A percentile compares a stretch with the other conserved stretches of the same genome.
Conservation (phyloP, 2,113 vertebrate genomes). For the Phalacrocorax brasilianus region DNA sequence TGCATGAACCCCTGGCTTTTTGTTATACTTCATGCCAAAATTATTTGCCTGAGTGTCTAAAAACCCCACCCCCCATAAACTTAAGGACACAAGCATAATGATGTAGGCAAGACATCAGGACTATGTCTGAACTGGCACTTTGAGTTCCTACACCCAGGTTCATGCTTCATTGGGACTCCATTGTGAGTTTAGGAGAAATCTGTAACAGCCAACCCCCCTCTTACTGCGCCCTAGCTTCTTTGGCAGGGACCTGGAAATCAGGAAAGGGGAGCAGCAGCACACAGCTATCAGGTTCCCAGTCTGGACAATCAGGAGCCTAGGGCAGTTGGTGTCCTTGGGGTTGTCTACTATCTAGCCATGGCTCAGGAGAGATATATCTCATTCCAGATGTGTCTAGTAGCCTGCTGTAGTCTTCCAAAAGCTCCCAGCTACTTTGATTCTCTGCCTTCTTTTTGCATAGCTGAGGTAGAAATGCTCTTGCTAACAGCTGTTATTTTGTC, state of each 20-base stretch:
- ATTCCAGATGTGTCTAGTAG: background rate
- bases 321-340: background rate
- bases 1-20: background rate
- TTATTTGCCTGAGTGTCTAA: background rate
- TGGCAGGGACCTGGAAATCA: background rate
- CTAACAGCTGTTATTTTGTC: background rate
- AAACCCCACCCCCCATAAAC: rapidly evolving
- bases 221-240: background rate
- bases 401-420: background rate
- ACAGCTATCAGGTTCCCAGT: background rate
- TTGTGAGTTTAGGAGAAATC: background rate
- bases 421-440: background rate
- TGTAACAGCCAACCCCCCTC: background rate
- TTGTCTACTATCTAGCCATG: background rate
- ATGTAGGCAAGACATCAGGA: background rate
- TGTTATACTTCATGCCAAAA: background rate
- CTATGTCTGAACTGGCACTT: background rate
- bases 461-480: background rate
- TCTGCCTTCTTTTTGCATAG: background rate
- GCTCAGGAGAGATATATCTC: background rate
- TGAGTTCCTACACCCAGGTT: background rate
- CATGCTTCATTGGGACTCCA: background rate
- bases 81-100: background rate
- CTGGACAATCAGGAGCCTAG: background rate
- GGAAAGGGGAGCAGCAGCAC: rapidly evolving